These are phyloP conservation scores for Aurelia sp. DNA, from an alignment of 30 jellyfish, hydroid and myxozoan species.

Conservation along the genomic window DNA sequence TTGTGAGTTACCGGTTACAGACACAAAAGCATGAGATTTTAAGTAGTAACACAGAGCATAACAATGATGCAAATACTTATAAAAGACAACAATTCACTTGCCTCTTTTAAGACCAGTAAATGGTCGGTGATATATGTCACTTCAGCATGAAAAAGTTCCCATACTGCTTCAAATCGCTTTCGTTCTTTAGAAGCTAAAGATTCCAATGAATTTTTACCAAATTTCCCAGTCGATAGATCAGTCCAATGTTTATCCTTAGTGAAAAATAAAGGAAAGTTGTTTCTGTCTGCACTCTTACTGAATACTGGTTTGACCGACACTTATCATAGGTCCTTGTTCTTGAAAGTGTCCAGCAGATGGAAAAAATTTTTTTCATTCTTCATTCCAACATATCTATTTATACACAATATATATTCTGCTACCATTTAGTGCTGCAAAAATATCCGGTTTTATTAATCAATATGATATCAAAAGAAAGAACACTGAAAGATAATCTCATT, in stretches of 20 bases:
- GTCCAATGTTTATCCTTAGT: conserved; percentile 83
- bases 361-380: too few species aligned
- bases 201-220: conserved; percentile 18
- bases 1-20: too few species aligned
- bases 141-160: conserved; percentile 95
- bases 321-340: neutral
- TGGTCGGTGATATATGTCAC: conserved; percentile 80
- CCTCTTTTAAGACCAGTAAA: conserved; percentile 80
- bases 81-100: neutral
- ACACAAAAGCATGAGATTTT: too few species aligned
- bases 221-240: conserved; percentile 17
- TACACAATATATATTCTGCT: too few species aligned
- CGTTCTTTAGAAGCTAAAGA: conserved; percentile 47
- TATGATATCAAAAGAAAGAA: too few species aligned
- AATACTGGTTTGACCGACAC: neutral
- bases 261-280: neutral
- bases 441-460: too few species aligned
- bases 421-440: too few species aligned
- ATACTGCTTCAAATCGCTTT: conserved; percentile 81
- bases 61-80: too few species aligned
- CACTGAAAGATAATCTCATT: too few species aligned
- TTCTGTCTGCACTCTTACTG: neutral
- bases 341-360: too few species aligned
- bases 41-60: too few species aligned
- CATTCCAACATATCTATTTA: too few species aligned